Base-by-base conservation (phyloP, 2,888 invertebrate genomes). In the Lottia scabra region DNA sequence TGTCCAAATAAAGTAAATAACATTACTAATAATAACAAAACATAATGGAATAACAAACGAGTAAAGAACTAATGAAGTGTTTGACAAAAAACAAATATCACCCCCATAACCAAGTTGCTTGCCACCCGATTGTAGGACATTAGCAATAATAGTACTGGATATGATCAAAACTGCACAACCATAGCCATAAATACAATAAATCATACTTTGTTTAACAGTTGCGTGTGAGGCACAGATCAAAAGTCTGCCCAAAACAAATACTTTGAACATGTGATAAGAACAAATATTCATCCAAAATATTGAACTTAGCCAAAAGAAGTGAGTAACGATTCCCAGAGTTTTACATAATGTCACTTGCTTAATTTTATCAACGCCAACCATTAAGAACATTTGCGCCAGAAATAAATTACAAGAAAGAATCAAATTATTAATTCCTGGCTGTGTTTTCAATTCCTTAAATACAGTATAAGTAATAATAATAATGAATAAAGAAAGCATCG, bases 21-120 rank as follows among this genome's bases (percentile, higher is more conserved):
- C 65, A 38, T 84, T 85, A 15, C 74, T 23, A 13, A 80, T 10
- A 62, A 82, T 73, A 16, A 80, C 72, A 0, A 80, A 3, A 0
- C 70, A 65, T 5, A 78, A 63, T 10, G 85, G 85, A 12, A 74
- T 63, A 16, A 83, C 72, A 27, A 85, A 82, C 8, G 80, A 71
- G 16, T 79, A 67, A 45, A 70, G 72, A 23, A 73, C 66, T 3
- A 71, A 46, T 13, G 73, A 30, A n/a, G 63, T 48, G 5, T 71
- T 56, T 66, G 56, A 72, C 38, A 79, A 72, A 48, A 74, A 79
- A 65, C 79, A 79, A 16, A 68, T 56, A 15, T 65, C 63, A 3
- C 73, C 77, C 5, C 80, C 80, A 63, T 79, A 80, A 1, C 79
- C 79, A 19, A 56, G 19, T 8, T 13, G 0, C 8, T 19, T 19